These are phyloP conservation scores for Eclectus roratus DNA, from an alignment of 2,113 vertebrate genomes.

Conservation along the genomic window DNA sequence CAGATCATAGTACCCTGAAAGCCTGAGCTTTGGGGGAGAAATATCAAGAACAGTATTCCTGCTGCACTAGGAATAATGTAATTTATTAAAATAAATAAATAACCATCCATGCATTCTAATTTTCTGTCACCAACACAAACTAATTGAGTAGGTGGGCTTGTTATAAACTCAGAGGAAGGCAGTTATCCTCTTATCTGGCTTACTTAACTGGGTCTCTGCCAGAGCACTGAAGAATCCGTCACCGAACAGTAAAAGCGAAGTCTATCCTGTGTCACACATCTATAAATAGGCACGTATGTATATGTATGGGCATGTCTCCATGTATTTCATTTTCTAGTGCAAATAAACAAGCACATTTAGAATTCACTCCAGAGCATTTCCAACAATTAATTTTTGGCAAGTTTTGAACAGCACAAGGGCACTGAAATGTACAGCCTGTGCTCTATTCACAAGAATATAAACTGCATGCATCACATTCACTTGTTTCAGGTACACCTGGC, in stretches of 20 bases:
- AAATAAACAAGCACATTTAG: constrained; percentile 14
- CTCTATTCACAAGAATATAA: background rate
- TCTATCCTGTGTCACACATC: background rate
- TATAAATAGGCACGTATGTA: constrained; percentile 12
- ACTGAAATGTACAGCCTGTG: background rate
- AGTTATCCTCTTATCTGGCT: background rate
- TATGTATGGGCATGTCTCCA: constrained; percentile 19
- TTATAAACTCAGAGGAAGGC: background rate
- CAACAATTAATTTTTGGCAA: background rate
- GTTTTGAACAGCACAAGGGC: background rate
- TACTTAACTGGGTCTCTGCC: constrained; percentile 20
- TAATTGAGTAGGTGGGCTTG: background rate
- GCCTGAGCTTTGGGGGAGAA: background rate
- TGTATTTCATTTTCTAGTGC: background rate
- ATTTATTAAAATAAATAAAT: background rate
- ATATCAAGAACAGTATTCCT: background rate
- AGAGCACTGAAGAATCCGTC: background rate
- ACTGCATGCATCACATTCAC: rapidly evolving
- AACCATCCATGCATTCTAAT: background rate
- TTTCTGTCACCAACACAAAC: background rate
- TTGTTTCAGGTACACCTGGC: background rate
- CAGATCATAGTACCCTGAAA: background rate
- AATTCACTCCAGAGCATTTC: background rate
- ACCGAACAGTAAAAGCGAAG: background rate
- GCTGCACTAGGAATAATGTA: background rate